Conservation (phyloP, 2,113 vertebrate species). For the Rhinopomastus cyanomelas region DNA sequence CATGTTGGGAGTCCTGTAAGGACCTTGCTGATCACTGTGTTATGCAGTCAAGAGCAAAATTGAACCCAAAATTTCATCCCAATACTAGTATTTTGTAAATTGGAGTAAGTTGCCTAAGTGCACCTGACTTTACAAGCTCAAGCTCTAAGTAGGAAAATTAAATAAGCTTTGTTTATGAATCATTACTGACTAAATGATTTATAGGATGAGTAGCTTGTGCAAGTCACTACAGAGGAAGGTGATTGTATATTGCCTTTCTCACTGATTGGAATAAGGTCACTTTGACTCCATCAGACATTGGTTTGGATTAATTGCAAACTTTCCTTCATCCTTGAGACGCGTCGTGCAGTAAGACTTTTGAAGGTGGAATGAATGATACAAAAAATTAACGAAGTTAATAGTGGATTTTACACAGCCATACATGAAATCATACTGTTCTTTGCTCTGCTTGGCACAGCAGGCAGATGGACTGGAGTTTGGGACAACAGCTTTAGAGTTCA, state of each 20-base stretch:
- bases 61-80: rapidly evolving
- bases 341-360: background rate
- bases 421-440: background rate
- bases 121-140: background rate
- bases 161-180: conserved; percentile 17
- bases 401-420: background rate
- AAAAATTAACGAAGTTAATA: background rate
- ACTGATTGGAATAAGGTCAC: conserved; percentile 14
- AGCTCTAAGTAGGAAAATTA: background rate
- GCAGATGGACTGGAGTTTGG: background rate
- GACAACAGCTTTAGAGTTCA: background rate
- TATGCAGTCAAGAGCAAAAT: background rate
- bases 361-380: background rate
- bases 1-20: background rate
- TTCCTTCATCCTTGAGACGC: background rate
- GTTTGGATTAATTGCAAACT: conserved; percentile 27
- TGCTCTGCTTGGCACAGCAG: background rate
- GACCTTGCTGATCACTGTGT: background rate
- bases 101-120: background rate
- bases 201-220: background rate
- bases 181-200: conserved; percentile 29
- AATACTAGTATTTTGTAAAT: background rate
- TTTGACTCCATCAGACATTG: background rate
- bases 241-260: background rate
- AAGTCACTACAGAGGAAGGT: background rate